Conservation (phyloP, 2,113 vertebrate genomes). For the Cebidichthys violaceus region DNA sequence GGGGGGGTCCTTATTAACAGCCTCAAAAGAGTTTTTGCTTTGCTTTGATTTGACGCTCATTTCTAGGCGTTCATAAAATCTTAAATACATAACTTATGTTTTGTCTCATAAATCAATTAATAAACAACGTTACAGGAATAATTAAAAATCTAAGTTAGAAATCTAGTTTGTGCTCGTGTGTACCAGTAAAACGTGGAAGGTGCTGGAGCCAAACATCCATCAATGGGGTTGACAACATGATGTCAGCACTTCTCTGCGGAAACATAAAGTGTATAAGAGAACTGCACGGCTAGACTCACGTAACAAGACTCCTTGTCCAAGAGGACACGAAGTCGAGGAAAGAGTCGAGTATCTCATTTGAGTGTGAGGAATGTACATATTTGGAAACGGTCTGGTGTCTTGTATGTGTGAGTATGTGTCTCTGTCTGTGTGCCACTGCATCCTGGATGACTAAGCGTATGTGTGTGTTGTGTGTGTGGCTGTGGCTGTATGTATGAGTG, state of each 20-base stretch:
- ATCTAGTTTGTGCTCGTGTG: not conserved
- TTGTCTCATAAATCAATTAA: not conserved
- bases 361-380: slow-evolving; percentile 77
- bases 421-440: slow-evolving; percentile 54
- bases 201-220: slow-evolving; percentile 18
- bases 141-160: not conserved
- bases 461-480: slow-evolving; percentile 8
- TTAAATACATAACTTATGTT: not conserved
- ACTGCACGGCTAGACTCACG: slow-evolving; percentile 27
- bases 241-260: slow-evolving; percentile 51
- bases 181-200: not conserved
- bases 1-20: not conserved
- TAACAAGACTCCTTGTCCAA: slow-evolving; percentile 49
- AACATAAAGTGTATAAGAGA: slow-evolving; percentile 43
- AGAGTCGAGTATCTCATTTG: slow-evolving; percentile 56
- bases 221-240: slow-evolving; percentile 39
- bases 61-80: not conserved
- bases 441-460: slow-evolving; percentile 65
- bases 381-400: slow-evolving; percentile 75
- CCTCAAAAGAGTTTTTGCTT: not conserved
- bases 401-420: slow-evolving; percentile 67
- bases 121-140: too few relatives aligned
- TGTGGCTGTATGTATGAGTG: not conserved
- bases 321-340: slow-evolving; percentile 64
- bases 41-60: not conserved